Conservation (phyloP, 2,113 vertebrate species). For the Cebidichthys violaceus region DNA sequence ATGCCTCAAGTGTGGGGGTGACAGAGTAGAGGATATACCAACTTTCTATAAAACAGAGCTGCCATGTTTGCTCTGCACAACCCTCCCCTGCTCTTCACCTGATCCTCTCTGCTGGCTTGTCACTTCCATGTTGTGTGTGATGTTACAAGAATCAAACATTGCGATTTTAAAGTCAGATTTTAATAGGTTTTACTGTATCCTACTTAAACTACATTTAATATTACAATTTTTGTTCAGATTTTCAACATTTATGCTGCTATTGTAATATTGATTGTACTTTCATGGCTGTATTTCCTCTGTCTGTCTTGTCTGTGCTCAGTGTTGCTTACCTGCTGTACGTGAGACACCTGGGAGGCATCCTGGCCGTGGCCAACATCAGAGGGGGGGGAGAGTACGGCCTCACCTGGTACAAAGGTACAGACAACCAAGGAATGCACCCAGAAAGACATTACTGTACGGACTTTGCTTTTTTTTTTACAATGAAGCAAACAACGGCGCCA, state of each 20-base stretch:
- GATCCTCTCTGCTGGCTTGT: neutral
- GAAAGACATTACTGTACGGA: neutral
- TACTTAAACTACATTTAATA: neutral
- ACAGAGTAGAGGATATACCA: neutral
- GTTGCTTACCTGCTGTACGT: constrained; percentile 81
- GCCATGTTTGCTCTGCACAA: neutral
- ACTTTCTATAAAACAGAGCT: neutral
- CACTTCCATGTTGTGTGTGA: neutral
- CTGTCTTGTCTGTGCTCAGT: constrained; percentile 49
- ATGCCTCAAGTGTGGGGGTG: neutral
- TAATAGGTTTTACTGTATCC: neutral
- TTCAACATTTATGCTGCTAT: neutral
- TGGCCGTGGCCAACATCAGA: constrained; percentile 85
- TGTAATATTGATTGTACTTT: neutral
- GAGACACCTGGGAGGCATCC: constrained; percentile 82
- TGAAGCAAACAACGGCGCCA: too few species aligned
- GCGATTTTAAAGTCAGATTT: neutral
- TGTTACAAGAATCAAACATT: too few species aligned
- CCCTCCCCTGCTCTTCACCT: neutral
- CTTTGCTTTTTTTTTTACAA: neutral
- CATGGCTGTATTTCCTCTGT: neutral
- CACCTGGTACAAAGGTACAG: constrained; percentile 84
- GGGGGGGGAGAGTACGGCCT: constrained; percentile 85
- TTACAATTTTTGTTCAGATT: too few species aligned
- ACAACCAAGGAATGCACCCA: neutral